Evolutionary conservation across 2,113 vertebrate genomes (phyloP).

Genomic region (Lophotis ruficrista): DNA sequence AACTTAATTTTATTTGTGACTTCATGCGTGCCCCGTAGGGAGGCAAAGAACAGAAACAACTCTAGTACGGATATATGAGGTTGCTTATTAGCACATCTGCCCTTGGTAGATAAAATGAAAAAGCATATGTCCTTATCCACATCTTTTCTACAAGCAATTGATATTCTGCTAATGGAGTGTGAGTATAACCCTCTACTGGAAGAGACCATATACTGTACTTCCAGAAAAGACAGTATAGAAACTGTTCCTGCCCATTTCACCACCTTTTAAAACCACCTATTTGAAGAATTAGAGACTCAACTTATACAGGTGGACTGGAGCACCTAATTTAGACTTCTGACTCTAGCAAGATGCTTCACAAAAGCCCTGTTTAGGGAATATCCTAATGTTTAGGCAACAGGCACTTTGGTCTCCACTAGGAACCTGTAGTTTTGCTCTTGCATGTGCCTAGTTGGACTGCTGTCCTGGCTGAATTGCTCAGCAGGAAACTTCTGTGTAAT

Average conservation of each 20-base stretch:
- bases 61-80: not conserved
- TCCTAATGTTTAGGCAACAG: not conserved
- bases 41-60: not conserved
- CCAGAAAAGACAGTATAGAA: not conserved
- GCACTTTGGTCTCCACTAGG: not conserved
- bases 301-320: fast-evolving
- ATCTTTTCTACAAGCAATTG: not conserved
- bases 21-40: not conserved
- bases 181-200: not conserved
- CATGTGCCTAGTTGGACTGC: no score
- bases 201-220: not conserved
- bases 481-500: not conserved
- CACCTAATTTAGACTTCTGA: not conserved
- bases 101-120: not conserved
- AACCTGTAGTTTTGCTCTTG: not conserved
- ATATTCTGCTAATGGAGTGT: not conserved
- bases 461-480: not conserved
- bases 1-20: not conserved
- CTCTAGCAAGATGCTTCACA: not conserved
- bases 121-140: not conserved
- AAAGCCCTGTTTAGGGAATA: not conserved
- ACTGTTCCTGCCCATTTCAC: not conserved
- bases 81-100: not conserved
- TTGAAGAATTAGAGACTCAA: not conserved
- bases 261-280: not conserved